These are phyloP conservation scores for Cottoperca gobio DNA, from an alignment of 2,797 vertebrate species.

Conservation along the genomic window DNA sequence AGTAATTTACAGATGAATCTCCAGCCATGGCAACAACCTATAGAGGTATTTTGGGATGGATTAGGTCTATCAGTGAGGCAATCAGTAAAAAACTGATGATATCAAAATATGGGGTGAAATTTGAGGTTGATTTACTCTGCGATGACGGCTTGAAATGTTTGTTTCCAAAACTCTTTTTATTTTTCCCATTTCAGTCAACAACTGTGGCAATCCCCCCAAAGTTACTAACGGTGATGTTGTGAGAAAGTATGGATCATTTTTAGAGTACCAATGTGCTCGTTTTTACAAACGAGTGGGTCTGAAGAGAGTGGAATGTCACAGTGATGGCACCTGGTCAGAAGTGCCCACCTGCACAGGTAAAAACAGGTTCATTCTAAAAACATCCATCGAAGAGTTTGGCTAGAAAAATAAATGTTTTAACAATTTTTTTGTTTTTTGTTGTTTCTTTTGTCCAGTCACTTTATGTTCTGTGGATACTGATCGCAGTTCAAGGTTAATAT, in stretches of 20 bases:
- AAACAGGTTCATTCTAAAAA: neutral
- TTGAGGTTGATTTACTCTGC: neutral
- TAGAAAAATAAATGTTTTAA: neutral
- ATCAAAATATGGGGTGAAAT: neutral
- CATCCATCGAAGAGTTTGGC: rapidly evolving
- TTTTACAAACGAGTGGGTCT: conserved; percentile 44
- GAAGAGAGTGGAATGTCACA: conserved; percentile 36
- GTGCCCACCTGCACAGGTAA: conserved; percentile 59
- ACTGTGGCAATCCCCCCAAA: neutral
- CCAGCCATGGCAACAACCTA: neutral
- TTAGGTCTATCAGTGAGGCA: neutral
- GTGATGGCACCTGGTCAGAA: conserved; percentile 32
- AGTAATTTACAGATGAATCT: neutral
- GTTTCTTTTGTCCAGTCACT: conserved; percentile 32
- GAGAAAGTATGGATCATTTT: rapidly evolving
- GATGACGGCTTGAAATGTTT: neutral
- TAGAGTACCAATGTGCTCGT: neutral
- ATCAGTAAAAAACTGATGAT: neutral
- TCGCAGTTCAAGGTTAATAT: rapidly evolving
- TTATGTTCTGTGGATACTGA: conserved; percentile 31
- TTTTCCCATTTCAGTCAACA: conserved; percentile 32
- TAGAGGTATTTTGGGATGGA: neutral
- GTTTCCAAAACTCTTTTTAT: neutral
- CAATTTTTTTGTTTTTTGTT: neutral
- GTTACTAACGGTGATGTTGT: neutral